phyloP scores from a whole-genome alignment of 2,113 vertebrate species.

The Notothenia coriiceps region DNA sequence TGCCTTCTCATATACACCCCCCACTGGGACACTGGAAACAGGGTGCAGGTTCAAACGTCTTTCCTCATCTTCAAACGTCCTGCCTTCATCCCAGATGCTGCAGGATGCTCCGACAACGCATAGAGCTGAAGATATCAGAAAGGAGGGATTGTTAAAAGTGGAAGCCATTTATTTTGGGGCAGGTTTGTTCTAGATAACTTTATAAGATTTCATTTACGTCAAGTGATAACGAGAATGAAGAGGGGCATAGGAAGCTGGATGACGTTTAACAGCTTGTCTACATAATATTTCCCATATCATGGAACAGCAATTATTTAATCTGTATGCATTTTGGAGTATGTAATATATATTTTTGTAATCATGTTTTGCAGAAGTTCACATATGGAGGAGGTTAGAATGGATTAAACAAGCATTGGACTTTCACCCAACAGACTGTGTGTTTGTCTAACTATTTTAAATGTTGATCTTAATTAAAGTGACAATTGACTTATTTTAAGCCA shows the following conservation, averaged over 20 bases:
- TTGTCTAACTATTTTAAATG: too few species aligned
- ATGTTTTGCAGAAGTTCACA: too few species aligned
- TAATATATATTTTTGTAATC: too few species aligned
- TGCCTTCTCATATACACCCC: constrained; percentile 64
- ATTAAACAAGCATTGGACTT: too few species aligned
- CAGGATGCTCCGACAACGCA: constrained; percentile 54
- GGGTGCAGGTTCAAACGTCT: constrained; percentile 69
- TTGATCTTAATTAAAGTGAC: too few species aligned
- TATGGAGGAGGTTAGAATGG: too few species aligned
- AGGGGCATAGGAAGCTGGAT: neutral
- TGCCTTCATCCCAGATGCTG: constrained; percentile 67
- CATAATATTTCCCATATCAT: too few species aligned
- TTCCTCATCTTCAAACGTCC: constrained; percentile 69
- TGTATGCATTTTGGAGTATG: too few species aligned
- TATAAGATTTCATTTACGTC: constrained; percentile 16
- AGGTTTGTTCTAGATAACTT: constrained; percentile 24
- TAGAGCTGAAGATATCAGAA: constrained; percentile 42
- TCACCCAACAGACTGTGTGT: too few species aligned
- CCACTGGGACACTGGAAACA: constrained; percentile 67
- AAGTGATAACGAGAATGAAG: constrained; percentile 3
- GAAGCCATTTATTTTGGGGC: constrained; percentile 6
- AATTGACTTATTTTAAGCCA: too few species aligned
- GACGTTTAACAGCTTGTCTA: neutral
- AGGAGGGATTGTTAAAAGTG: constrained; percentile 20
- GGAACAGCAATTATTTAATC: too few species aligned